These are phyloP conservation scores for Capromys pilorides DNA, from an alignment of 2,797 vertebrate genomes.

Conservation along the genomic window DNA sequence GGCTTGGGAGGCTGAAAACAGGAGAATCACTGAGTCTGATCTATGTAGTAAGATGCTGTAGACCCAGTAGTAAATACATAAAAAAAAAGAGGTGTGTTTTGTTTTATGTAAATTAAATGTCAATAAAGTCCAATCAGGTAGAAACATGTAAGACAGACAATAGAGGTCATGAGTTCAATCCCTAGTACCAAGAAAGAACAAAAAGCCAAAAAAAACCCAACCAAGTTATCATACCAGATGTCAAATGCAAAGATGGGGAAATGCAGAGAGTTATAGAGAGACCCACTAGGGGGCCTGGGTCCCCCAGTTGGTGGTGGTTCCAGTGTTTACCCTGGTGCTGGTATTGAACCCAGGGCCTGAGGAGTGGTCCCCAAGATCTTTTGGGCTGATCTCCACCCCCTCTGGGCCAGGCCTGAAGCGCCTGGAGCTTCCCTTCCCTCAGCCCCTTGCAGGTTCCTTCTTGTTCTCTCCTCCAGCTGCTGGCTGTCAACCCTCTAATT, in stretches of 20 bases:
- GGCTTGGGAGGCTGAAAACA: too few relatives aligned
- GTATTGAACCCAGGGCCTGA: background rate
- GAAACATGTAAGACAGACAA: background rate
- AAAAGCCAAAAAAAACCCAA: background rate
- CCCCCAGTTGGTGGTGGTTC: background rate
- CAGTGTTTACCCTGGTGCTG: background rate
- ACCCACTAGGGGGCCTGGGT: too few relatives aligned
- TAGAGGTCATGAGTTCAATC: background rate
- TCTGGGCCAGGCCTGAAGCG: background rate
- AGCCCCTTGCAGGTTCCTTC: background rate
- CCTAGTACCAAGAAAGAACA: background rate
- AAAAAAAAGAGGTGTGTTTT: too few relatives aligned
- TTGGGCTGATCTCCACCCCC: background rate
- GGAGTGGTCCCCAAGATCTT: background rate
- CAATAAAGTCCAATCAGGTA: background rate
- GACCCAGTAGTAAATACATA: too few relatives aligned
- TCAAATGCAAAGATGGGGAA: background rate
- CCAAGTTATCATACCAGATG: background rate
- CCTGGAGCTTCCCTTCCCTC: background rate
- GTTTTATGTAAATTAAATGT: background rate
- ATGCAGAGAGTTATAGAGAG: background rate
- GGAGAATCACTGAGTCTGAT: too few relatives aligned
- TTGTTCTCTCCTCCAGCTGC: background rate
- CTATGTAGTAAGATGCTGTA: too few relatives aligned
- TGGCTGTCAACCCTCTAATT: conserved; percentile 26